Evolutionary conservation across 2,797 vertebrate species (phyloP), one percentile per base, ranked within the genome.

Genomic region (Myotis findleyi): DNA sequence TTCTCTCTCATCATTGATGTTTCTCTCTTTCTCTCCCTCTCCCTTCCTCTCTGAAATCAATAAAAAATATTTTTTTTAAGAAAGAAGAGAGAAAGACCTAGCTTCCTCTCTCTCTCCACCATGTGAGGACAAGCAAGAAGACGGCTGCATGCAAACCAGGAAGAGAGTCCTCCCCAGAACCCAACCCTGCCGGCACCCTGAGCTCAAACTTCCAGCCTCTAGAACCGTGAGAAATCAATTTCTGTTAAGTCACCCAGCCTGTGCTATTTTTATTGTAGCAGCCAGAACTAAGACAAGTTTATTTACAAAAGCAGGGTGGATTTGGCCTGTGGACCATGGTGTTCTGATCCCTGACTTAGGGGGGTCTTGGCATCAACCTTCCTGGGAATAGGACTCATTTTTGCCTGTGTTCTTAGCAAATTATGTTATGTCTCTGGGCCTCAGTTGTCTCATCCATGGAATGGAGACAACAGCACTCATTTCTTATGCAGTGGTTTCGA

Each of bases 81-180:
- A 64, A 64, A 16, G 30, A 33, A 66, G 17, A 36, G 14, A 14
- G 3, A 21, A 23, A 55, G 30, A 23, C 36, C 49, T 36, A 4
- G 13, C 36, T 53, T 36, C 25, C 20, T 13, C 59, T 59, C 51
- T 23, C 53, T 20, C 27, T 73, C 25, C 10, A 23, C 30, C 21
- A 20, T 0, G 0, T 5, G 30, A 64, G 55, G 33, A 33, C 55
- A 5, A 8, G n/a, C 0, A 30, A 73, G 27, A 27, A 44, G 66
- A 38, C 6, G 21, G 53, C n/a, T 10, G 13, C 7, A 0, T 21
- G 30, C 41, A 49, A 23, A 47, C 66, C 49, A 55, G 47, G 49
- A 53, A 5, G 44, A 49, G 16, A 53, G 87, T 23, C 49, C 75
- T 68, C 25, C 7, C 18, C 33, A 14, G 64, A 47, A 4, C 30